phyloP scores from a whole-genome alignment of 1,140 invertebrate species.

The Heliconius eleuchia region DNA sequence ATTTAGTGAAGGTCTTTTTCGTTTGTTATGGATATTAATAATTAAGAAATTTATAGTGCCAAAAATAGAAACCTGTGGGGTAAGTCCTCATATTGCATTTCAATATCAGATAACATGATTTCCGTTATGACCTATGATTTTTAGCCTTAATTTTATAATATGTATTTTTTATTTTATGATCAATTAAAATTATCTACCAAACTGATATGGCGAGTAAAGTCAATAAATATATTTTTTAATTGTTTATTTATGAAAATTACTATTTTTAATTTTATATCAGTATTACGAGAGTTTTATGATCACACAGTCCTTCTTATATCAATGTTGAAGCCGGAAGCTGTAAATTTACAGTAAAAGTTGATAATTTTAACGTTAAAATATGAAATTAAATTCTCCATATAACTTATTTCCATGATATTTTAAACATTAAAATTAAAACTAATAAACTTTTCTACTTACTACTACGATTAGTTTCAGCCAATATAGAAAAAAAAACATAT shows the following conservation, averaged over 20 bases:
- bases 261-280: not conserved
- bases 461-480: too few species aligned
- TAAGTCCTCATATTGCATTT: slow-evolving; percentile 20
- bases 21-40: slow-evolving; percentile 20
- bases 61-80: slow-evolving; percentile 23
- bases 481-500: too few species aligned
- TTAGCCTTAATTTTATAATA: not conserved
- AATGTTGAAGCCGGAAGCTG: not conserved
- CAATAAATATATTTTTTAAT: not conserved
- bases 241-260: not conserved
- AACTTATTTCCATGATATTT: too few species aligned
- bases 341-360: not conserved
- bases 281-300: not conserved
- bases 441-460: too few species aligned
- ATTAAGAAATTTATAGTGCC: slow-evolving; percentile 22
- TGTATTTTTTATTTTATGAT: not conserved
- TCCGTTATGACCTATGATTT: not conserved
- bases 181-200: not conserved
- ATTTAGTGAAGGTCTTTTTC: not conserved
- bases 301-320: not conserved
- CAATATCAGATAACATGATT: not conserved
- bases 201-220: not conserved
- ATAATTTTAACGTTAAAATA: not conserved
- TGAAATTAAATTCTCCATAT: not conserved
- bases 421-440: too few species aligned